phyloP scores from a whole-genome alignment of 2,113 vertebrate species.

The Lepisosteus oculatus region DNA sequence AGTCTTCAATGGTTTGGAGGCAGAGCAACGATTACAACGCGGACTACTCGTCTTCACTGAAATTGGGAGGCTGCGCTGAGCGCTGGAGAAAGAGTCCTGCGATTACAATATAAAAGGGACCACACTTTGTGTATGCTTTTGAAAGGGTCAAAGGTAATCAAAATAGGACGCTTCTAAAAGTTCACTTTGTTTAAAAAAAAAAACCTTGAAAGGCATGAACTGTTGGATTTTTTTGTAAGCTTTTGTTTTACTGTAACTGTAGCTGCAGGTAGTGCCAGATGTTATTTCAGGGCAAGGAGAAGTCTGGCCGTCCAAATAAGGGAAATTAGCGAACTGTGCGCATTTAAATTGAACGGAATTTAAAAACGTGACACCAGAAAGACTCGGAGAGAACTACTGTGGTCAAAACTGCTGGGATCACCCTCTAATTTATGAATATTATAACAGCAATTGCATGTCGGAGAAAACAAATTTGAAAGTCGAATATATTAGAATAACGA shows the following conservation, averaged over 20 bases:
- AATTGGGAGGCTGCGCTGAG: not conserved
- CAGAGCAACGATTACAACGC: not conserved
- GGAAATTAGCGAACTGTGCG: too few relatives aligned
- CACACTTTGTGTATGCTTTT: too few relatives aligned
- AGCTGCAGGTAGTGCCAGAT: too few relatives aligned
- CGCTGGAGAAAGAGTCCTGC: not conserved
- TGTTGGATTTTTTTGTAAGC: too few relatives aligned
- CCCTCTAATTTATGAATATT: slow-evolving; percentile 80
- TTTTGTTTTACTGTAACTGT: too few relatives aligned
- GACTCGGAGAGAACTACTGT: slow-evolving; percentile 12
- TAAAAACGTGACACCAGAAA: slow-evolving; percentile 1
- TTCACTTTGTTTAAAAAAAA: too few relatives aligned
- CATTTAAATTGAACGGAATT: too few relatives aligned
- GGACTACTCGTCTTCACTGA: not conserved
- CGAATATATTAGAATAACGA: slow-evolving; percentile 83
- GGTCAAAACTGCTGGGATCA: slow-evolving; percentile 36
- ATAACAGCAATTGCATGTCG: slow-evolving; percentile 64
- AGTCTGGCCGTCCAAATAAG: too few relatives aligned
- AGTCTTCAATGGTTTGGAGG: slow-evolving; percentile 10
- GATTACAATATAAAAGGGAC: not conserved
- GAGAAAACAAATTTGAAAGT: slow-evolving; percentile 74
- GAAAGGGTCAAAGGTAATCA: too few relatives aligned
- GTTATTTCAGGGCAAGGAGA: too few relatives aligned
- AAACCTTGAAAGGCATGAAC: too few relatives aligned
- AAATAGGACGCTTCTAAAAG: too few relatives aligned